Evolutionary conservation across 2,797 vertebrate species (phyloP), one percentile per base, ranked within the genome.

Genomic region (Paratrypauchen microcephalus): DNA sequence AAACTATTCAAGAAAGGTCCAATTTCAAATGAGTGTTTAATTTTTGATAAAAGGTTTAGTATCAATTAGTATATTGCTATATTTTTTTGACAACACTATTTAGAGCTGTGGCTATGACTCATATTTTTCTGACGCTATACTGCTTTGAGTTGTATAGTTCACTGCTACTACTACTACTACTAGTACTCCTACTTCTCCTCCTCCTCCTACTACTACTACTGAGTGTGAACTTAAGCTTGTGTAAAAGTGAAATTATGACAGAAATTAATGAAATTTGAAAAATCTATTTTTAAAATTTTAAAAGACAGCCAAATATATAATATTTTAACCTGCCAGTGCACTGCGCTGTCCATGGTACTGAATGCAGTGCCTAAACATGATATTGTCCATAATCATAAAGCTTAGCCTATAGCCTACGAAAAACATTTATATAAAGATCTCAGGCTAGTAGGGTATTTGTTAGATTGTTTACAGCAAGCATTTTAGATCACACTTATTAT

Each of bases 311-410:
- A 55, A 12, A 13, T 13, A 26, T 56, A 26, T 23, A 26, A 24
- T 15, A 24, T n/a, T 45, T 45, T 15, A 13, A 15, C 11, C 18
- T 45, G 2, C 47, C n/a, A 61, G 48, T 58, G 66, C 58, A 64
- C 72, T 24, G 74, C 28, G 45, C 85, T 89, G 78, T 90, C 90
- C 84, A 23, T 87, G 89, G 89, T 89, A 72, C 90, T 89, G 84
- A 45, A 88, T 77, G 41, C 58, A 58, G 28, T 8, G 28, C 19
- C 1, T 0, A 54, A 5, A 16, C 47, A 39, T 30, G 32, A 4
- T 8, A 21, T 21, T n/a, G 50, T 54, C 50, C 50, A 23, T 9
- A 23, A 9, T 23, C 2, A 54, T 11, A 54, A n/a, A 23, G 3
- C 50, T 7, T 8, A 54, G 7, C 2, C n/a, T 11, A 54, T 0